Evolutionary conservation across 2,888 invertebrate species (phyloP), one percentile per base, ranked within the genome.

Genomic region (Neoaliturus tenellus): DNA sequence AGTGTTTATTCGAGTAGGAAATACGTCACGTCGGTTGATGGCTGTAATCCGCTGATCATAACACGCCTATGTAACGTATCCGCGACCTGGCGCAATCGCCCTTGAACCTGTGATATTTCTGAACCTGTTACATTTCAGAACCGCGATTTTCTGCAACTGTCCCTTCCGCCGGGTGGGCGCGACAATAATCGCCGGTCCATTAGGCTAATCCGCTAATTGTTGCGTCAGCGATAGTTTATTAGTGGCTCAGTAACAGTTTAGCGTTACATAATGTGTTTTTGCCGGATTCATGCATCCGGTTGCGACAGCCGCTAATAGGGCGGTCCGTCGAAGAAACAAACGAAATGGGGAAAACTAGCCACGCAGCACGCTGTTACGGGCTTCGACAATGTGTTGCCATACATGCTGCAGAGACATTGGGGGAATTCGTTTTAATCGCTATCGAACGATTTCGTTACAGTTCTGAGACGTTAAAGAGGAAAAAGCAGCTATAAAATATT

Each of bases 61-160:
- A 25, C 55, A 55, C 62, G 62, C 62, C 55, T 23, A 55, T 23
- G 23, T 39, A 41, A 8, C 41, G 41, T 41, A 20, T 71, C 71
- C 73, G 73, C 20, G 73, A 23, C 28, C n/a, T 44, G 44, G 28
- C 48, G 0, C 44, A 75, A 75, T 8, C 48, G 44, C 2, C 73
- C 73, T 75, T 75, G 73, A 75, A 75, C 73, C 73, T 75, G 73
- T 75, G 73, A 44, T 44, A 75, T 75, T 75, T 75, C 73, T 44
- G 44, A 12, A 28, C n/a, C n/a, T n/a, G n/a, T n/a, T n/a, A n/a
- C n/a, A n/a, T n/a, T n/a, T n/a, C n/a, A n/a, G n/a, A n/a, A n/a
- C n/a, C n/a, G n/a, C n/a, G n/a, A n/a, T n/a, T n/a, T n/a, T n/a
- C 8, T 44, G 6, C 67, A 17, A 25, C 67, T 5, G 17, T n/a